These are phyloP conservation scores for Apodemus sylvaticus DNA, from an alignment of 2,113 vertebrate species.

Conservation along the genomic window DNA sequence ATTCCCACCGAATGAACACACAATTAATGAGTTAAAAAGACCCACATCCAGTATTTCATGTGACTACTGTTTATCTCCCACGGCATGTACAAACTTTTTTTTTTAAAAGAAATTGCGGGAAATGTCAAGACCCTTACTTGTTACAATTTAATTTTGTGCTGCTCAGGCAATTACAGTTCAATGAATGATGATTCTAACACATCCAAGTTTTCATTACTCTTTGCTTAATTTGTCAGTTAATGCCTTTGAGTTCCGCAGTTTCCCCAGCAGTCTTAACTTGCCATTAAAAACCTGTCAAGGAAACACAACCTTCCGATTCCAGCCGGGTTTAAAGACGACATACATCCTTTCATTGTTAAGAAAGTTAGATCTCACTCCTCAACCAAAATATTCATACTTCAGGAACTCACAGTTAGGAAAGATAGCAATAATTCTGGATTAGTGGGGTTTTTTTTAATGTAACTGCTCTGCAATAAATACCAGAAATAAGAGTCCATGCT, in stretches of 20 bases:
- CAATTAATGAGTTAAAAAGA: conserved; percentile 67
- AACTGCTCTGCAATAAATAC: conserved; percentile 84
- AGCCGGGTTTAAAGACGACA: conserved; percentile 74
- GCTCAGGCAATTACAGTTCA: conserved; percentile 84
- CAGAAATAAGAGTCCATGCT: conserved; percentile 80
- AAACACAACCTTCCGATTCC: conserved; percentile 67
- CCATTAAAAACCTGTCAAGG: conserved; percentile 82
- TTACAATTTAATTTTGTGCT: conserved; percentile 85
- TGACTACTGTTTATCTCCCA: conserved; percentile 62
- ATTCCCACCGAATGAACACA: conserved; percentile 56
- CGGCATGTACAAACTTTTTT: conserved; percentile 72
- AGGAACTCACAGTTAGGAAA: conserved; percentile 60
- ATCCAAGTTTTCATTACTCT: conserved; percentile 87
- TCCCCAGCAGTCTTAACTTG: conserved; percentile 74
- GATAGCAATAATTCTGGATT: conserved; percentile 80
- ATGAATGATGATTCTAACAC: conserved; percentile 85
- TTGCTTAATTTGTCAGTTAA: conserved; percentile 89
- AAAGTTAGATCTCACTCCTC: conserved; percentile 72
- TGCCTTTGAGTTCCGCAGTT: conserved; percentile 81
- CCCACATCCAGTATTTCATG: conserved; percentile 67
- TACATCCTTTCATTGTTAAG: conserved; percentile 74
- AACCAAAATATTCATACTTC: conserved; percentile 67
- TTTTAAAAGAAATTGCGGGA: conserved; percentile 73
- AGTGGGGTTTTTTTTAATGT: conserved; percentile 79
- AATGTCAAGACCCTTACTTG: conserved; percentile 83